Base-by-base conservation (phyloP, 2,113 vertebrate genomes). In the Petrocephalus zakoni region DNA sequence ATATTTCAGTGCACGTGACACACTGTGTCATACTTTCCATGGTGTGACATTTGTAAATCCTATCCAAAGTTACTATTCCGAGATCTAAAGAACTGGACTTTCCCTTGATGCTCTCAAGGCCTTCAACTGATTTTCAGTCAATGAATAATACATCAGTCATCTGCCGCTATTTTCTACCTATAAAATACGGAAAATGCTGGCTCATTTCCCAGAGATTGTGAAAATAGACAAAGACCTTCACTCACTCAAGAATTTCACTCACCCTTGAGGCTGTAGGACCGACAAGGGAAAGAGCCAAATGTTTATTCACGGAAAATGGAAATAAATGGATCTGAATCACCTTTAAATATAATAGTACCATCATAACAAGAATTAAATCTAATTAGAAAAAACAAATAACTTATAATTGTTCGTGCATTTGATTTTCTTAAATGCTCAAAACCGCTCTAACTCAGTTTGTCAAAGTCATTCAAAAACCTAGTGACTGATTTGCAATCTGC, bases 31-130 rank as follows among this genome's bases (percentile, higher is more conserved):
- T 52, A n/a, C 22, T 37, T 86, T 53, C 25, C 51, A 86, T 15
- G 17, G 13, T 34, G n/a, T 55, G 51, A 86, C 84, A 49, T 86
- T 86, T 86, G 25, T 86, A 56, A 86, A 86, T 86, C 84, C 52
- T 34, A 37, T 85, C 49, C 49, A 22, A 8, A 52, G 82, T 86
- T 42, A 86, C 84, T 86, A 22, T 55, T 86, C 22, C 52, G 13
- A 55, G 49, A 86, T 55, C 84, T 34, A 55, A 86, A 52, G 49
- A 47, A 25, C 84, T 86, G 84, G 84, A 86, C 84, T 17, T 86
- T 56, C 84, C 84, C 29, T 86, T 86, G 84, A 86, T 55, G 52
- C 84, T 86, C 52, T 29, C 25, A 86, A 86, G 84, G 17, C 87
- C 29, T 29, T 22, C 83, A 5, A 85, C 51, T 56, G 51, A 61